Evolutionary conservation across 1,140 invertebrate genomes (phyloP), one percentile per base, ranked within the genome.

Genomic region (Andrena cerasifolii): DNA sequence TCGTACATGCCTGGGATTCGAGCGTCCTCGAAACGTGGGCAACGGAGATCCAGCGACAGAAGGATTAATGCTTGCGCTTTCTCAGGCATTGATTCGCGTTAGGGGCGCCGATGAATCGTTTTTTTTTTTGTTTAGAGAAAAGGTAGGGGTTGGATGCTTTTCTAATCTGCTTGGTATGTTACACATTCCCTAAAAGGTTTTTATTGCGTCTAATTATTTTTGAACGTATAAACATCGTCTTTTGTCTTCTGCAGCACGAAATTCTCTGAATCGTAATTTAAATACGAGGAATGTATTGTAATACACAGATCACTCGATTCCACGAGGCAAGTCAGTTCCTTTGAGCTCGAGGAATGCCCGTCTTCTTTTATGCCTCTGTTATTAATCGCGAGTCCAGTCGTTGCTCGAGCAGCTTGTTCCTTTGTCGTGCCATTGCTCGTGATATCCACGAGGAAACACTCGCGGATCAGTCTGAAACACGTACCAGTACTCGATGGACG

Each of bases 301-400:
- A 47, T 49, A 58, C 47, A 18, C 14, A 59, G 6, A 63, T 51
- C 43, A n/a, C 10, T 14, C 14, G 18, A 33, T 31, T 21, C 12
- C 6, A 16, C 31, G 16, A 14, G 3, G 31, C 40, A 45, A 31
- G 49, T 54, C 72, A n/a, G 40, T 62, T 24, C 51, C 49, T 24
- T 26, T 5, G 28, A 0, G 62, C 62, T 58, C 28, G 36, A 45
- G 36, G 53, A n/a, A 67, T 36, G 28, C 14, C 40, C 62, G 26
- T 65, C 49, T 26, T 43, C 56, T 28, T 76, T 76, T 47, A 49
- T 68, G 45, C 53, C 43, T 8, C 16, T 31, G 65, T 68, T 76
- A 76, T 76, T 76, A 76, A 76, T 68, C 73, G 65, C 63, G 53
- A 43, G 73, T 76, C 65, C 73, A 33, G 21, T 58, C 28, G 40